These are phyloP conservation scores for Ophion obscuratus DNA, from an alignment of 2,888 invertebrate genomes.

Conservation along the genomic window DNA sequence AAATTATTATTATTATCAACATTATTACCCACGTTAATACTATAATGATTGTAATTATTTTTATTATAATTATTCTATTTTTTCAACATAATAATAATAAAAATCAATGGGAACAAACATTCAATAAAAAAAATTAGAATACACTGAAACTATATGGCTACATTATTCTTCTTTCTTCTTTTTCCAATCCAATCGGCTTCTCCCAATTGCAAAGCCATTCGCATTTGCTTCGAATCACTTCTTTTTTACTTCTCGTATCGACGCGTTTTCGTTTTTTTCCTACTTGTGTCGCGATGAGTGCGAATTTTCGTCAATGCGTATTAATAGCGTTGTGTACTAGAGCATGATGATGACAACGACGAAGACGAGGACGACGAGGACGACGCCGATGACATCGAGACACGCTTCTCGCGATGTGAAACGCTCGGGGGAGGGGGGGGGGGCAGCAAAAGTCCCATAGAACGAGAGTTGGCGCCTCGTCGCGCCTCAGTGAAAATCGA, in stretches of 20 bases:
- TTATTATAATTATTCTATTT: background rate
- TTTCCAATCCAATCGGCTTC: too few relatives aligned
- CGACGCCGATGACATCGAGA: background rate
- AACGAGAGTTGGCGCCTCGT: constrained; percentile 14
- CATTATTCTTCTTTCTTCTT: too few relatives aligned
- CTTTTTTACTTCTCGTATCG: background rate
- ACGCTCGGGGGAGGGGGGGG: background rate
- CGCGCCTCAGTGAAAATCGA: background rate
- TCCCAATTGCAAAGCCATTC: too few relatives aligned
- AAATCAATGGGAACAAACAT: background rate
- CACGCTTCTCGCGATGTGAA: background rate
- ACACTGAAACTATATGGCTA: too few relatives aligned
- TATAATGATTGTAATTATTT: background rate
- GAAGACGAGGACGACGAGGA: background rate
- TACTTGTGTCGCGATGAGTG: background rate
- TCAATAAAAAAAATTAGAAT: background rate
- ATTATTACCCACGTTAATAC: background rate
- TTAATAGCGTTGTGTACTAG: too few relatives aligned
- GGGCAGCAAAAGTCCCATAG: background rate
- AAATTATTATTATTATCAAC: background rate
- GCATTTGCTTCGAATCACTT: too few relatives aligned
- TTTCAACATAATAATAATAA: background rate
- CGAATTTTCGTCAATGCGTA: too few relatives aligned
- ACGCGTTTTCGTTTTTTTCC: background rate
- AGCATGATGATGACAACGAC: too few relatives aligned